Conservation (phyloP, 2,797 vertebrate genomes). For the Synanceia verrucosa region DNA sequence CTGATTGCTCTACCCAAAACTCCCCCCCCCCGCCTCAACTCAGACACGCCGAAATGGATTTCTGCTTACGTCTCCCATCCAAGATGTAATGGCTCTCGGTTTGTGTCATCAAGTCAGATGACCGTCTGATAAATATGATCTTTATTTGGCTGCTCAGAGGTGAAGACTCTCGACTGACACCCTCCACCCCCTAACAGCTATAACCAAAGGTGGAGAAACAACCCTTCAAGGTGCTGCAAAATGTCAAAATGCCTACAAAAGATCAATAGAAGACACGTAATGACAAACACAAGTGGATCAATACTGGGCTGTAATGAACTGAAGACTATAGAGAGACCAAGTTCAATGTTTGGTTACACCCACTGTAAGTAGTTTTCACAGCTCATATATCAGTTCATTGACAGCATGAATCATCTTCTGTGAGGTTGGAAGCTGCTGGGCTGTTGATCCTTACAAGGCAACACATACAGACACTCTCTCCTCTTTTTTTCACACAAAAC, state of each 20-base stretch:
- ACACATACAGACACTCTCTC: not conserved
- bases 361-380: constrained; percentile 14
- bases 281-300: constrained; percentile 32
- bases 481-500: constrained; percentile 2
- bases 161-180: constrained; percentile 5
- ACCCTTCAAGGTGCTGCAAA: constrained; percentile 27
- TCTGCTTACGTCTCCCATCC: constrained; percentile 72
- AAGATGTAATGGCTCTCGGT: constrained; percentile 64
- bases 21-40: constrained; percentile 40
- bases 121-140: constrained; percentile 65
- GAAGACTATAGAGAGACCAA: constrained; percentile 6
- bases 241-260: constrained; percentile 41
- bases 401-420: constrained; percentile 25
- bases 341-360: constrained; percentile 28
- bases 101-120: constrained; percentile 74
- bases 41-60: constrained; percentile 70
- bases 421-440: not conserved
- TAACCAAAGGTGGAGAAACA: constrained; percentile 23
- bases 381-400: constrained; percentile 12
- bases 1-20: constrained; percentile 42
- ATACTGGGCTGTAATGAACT: constrained; percentile 27
- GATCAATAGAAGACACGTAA: constrained; percentile 38
- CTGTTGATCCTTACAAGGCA: not conserved
- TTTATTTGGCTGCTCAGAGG: constrained; percentile 60
- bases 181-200: constrained; percentile 1